Evolutionary conservation across 2,888 invertebrate species (phyloP).

Genomic region (Epinotia nisella): DNA sequence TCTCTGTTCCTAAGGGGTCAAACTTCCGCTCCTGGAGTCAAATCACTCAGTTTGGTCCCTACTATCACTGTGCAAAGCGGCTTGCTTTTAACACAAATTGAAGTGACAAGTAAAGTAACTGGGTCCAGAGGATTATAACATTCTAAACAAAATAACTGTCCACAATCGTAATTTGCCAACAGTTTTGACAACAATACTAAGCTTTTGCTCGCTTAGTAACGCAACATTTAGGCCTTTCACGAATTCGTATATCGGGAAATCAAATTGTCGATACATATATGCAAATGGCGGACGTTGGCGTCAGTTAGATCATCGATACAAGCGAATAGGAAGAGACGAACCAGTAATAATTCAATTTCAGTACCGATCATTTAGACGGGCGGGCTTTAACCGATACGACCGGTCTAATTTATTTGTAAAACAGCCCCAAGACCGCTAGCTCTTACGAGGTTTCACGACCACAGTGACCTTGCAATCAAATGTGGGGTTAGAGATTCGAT

Average conservation of each 20-base stretch:
- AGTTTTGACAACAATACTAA: conserved; percentile 3
- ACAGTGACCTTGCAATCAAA: conserved; percentile 21
- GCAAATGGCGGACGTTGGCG: conserved; percentile 58
- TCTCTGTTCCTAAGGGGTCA: too few species aligned
- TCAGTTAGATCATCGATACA: conserved; percentile 45
- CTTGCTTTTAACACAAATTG: too few species aligned
- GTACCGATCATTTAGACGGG: conserved; percentile 63
- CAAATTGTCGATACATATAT: conserved; percentile 54
- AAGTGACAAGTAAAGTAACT: too few species aligned
- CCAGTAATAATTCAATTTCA: conserved; percentile 73
- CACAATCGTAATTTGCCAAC: not conserved
- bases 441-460: conserved; percentile 33
- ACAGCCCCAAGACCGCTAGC: conserved; percentile 48
- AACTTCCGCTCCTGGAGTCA: too few species aligned
- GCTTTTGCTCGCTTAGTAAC: conserved; percentile 25
- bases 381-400: conserved; percentile 52
- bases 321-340: conserved; percentile 53
- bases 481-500: conserved; percentile 40
- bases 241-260: conserved; percentile 28
- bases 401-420: conserved; percentile 63
- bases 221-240: not conserved
- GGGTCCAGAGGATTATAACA: too few species aligned
- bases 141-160: too few species aligned
- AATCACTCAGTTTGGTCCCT: too few species aligned
- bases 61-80: too few species aligned